These are phyloP conservation scores for Carabus problematicus DNA, from an alignment of 2,888 invertebrate species.

Conservation along the genomic window DNA sequence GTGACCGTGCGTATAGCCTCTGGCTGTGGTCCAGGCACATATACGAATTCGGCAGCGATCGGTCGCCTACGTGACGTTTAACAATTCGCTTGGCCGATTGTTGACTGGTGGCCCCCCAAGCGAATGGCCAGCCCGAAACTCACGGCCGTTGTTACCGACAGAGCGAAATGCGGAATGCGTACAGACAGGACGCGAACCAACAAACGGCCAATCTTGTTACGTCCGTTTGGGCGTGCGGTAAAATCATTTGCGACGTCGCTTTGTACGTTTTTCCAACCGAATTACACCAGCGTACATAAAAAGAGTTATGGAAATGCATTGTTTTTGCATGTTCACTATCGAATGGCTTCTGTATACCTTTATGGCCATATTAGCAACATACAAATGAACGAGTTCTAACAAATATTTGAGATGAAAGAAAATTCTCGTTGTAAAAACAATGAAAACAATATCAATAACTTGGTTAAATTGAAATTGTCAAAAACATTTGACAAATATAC, in stretches of 20 bases:
- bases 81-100: slow-evolving; percentile 14
- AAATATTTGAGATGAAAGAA: too few species aligned
- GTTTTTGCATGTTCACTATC: not conserved
- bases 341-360: too few species aligned
- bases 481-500: too few species aligned
- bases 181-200: too few species aligned
- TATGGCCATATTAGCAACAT: too few species aligned
- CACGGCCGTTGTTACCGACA: not conserved
- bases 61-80: not conserved
- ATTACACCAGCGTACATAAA: not conserved
- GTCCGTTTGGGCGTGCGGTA: slow-evolving; percentile 11
- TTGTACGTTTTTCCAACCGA: slow-evolving; percentile 16
- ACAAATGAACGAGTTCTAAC: too few species aligned
- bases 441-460: too few species aligned
- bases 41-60: slow-evolving; percentile 4
- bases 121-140: slow-evolving; percentile 1
- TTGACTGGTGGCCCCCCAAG: not conserved
- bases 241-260: slow-evolving; percentile 4
- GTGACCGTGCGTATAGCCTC: slow-evolving; percentile 1
- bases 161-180: too few species aligned
- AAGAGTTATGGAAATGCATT: not conserved
- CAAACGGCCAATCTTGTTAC: slow-evolving; percentile 10
- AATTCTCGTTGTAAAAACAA: too few species aligned
- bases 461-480: too few species aligned
- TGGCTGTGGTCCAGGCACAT: not conserved